phyloP scores from a whole-genome alignment of 1,140 invertebrate species.

The Drosophila bocqueti region DNA sequence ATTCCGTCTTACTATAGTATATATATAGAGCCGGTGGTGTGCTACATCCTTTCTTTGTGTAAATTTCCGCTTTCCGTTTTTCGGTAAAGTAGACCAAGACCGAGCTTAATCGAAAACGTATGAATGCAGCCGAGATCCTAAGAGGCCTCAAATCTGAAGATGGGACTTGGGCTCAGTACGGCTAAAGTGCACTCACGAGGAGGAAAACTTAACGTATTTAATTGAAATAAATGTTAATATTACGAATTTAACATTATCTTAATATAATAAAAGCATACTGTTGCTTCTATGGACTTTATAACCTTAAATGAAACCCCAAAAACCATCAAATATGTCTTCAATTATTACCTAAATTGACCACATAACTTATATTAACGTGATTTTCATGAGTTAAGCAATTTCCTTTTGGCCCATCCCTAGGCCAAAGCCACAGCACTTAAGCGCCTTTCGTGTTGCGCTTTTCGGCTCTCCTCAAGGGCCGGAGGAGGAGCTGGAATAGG shows the following conservation, averaged over 20 bases:
- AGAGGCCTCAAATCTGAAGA: conserved; percentile 40
- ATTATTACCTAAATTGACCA: no score
- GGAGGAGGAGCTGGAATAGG: not conserved
- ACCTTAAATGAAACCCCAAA: no score
- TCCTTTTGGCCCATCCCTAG: conserved; percentile 29
- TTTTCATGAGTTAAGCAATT: conserved; percentile 5
- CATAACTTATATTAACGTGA: not conserved
- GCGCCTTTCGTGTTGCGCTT: conserved; percentile 72
- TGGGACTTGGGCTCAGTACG: not conserved
- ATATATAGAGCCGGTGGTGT: conserved; percentile 39
- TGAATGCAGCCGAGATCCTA: conserved; percentile 63
- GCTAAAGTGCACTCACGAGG: conserved; percentile 2
- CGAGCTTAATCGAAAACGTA: conserved; percentile 78
- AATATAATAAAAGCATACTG: not conserved
- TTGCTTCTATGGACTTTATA: no score
- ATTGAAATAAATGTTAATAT: no score
- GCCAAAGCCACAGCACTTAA: conserved; percentile 71
- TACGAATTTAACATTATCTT: no score
- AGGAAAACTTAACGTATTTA: no score
- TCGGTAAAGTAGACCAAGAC: conserved; percentile 51
- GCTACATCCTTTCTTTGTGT: conserved; percentile 80
- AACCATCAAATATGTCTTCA: not conserved
- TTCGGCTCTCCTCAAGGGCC: conserved; percentile 29
- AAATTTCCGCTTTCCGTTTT: conserved; percentile 77
- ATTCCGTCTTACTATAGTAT: conserved; percentile 60